Base-by-base conservation (phyloP, 2,888 invertebrate species). In the Cloeon dipterum region DNA sequence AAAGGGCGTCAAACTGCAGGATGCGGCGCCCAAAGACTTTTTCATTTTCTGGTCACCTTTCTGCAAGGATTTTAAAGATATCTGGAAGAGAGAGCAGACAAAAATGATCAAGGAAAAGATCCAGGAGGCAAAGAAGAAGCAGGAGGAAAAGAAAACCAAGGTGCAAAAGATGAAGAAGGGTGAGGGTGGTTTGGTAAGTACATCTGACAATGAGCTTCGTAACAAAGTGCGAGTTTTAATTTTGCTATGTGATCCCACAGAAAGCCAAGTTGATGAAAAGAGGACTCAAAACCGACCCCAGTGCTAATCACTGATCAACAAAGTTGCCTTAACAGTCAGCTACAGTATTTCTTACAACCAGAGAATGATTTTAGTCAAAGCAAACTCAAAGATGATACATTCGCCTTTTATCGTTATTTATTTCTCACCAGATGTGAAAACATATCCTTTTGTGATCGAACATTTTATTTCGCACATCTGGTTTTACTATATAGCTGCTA, bases 21-120 rank as follows among this genome's bases (percentile, higher is more conserved):
- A 74, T 37, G 70, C 70, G 41, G 74, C 77, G 37, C 88, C 91
- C 0, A 77, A 79, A 49, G 83, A 88, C 47, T 93, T 93, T 55
- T 93, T 91, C 52, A 69, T 74, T 39, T 60, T 79, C 36, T 94
- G 93, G 93, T 66, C 74, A 4, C 67, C 74, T 39, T 94, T 94
- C 60, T 86, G 86, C 53, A 70, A 70, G 40, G 93, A 94, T 56
- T 91, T 93, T 53, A 91, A 89, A 58, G 86, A 86, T 52, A 78
- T 88, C 46, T 93, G 82, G 75, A 89, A 89, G 50, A 85, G 82
- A 50, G 91, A 93, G 54, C 75, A 88, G 46, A 76, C 82, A 46
- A 65, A 70, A 46, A 66, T 85, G 34, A 68, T 77, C 42, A 83
- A 85, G 58, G 79, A 82, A 58, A 74, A 74, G 82, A 59, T 68